Conservation (phyloP, 2,113 vertebrate genomes). For the Lonchura striata region DNA sequence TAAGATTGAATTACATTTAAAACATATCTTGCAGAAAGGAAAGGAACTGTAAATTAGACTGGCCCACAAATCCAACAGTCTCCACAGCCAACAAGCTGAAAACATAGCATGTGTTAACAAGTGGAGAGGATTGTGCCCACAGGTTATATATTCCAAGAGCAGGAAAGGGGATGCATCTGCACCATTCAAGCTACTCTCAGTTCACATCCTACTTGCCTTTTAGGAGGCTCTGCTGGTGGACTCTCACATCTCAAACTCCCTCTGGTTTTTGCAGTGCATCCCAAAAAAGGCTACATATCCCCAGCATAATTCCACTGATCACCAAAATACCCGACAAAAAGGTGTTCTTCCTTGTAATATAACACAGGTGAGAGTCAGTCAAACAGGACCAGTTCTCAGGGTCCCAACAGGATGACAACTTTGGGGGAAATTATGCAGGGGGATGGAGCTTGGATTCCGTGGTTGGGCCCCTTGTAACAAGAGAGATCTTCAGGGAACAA, state of each 20-base stretch:
- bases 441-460: background rate
- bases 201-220: accelerated
- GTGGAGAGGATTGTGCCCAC: background rate
- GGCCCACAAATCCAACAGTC: background rate
- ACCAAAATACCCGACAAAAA: background rate
- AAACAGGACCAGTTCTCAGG: background rate
- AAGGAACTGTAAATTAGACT: background rate
- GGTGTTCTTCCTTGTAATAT: background rate
- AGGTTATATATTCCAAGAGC: background rate
- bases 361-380: background rate
- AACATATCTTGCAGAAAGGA: background rate
- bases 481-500: accelerated
- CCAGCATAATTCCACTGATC: accelerated
- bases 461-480: background rate
- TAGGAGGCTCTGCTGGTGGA: background rate
- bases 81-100: background rate
- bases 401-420: background rate
- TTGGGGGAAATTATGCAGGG: accelerated
- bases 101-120: background rate
- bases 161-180: background rate
- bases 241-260: background rate
- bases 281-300: background rate
- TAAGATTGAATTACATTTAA: background rate
- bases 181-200: background rate
- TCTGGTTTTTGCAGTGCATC: background rate